Evolutionary conservation across 64 coral and sea anemone genomes (phyloP).

Genomic region (Montipora foliosa): DNA sequence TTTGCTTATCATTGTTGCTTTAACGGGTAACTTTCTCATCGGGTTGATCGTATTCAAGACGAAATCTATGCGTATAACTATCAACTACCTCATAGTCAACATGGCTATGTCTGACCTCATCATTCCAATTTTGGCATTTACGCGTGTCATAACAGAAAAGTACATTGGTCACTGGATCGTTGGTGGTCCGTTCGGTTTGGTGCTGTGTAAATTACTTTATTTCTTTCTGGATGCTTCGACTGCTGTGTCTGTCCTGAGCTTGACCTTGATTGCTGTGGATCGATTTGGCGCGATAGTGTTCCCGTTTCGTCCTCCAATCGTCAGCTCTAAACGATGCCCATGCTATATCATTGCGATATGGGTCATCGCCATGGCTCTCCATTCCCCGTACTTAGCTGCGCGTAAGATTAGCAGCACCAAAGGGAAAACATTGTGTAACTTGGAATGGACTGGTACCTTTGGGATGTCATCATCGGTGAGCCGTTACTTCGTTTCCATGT

Average conservation of each 20-base stretch:
- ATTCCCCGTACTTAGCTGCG: slow-evolving; percentile 6
- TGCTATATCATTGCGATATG: slow-evolving; percentile 10
- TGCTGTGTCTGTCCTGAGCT: slow-evolving; percentile 21
- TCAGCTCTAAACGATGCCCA: slow-evolving; percentile 22
- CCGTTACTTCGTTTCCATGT: slow-evolving; percentile 11
- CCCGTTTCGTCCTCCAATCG: slow-evolving; percentile 11
- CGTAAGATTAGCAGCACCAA: neutral
- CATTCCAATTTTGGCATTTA: slow-evolving; percentile 22
- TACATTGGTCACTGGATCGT: slow-evolving; percentile 26
- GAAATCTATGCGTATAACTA: slow-evolving; percentile 36
- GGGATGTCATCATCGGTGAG: neutral
- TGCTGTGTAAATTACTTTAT: slow-evolving; percentile 12
- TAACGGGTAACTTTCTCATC: slow-evolving; percentile 22
- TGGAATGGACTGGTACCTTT: slow-evolving; percentile 4
- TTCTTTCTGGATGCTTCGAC: slow-evolving; percentile 27
- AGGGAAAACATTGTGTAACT: neutral
- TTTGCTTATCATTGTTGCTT: neutral
- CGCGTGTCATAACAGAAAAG: neutral
- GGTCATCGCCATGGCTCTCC: slow-evolving; percentile 39
- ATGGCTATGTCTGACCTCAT: slow-evolving; percentile 50
- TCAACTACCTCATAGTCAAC: slow-evolving; percentile 50
- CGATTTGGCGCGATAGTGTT: slow-evolving; percentile 50
- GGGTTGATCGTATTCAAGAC: slow-evolving; percentile 15
- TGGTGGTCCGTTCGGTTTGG: neutral
- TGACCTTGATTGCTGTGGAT: slow-evolving; percentile 45